Evolutionary conservation across 2,113 vertebrate species (phyloP), one percentile per base, ranked within the genome.

Genomic region (Gymnocephalus cernua): DNA sequence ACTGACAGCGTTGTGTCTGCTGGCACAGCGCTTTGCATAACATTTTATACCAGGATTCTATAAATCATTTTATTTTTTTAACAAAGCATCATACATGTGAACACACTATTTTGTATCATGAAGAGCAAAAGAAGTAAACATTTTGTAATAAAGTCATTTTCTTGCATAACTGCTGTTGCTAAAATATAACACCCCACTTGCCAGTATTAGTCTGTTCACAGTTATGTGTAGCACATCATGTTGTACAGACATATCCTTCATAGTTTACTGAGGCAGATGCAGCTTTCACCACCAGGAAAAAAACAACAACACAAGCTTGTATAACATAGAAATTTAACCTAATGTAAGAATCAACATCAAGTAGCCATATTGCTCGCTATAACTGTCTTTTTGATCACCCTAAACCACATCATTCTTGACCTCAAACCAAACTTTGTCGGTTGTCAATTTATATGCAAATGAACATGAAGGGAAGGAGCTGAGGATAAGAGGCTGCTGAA

Each of bases 61-160:
- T 47, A 71, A 84, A 87, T 71, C 15, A 23, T 87, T 91, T 92
- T 88, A 89, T 91, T 92, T 91, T 92, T 67, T 84, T 79, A 87
- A 92, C 77, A 92, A 90, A 78, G 41, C 64, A 83, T 85, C 50
- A 73, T 53, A 87, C 72, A 88, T 72, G 11, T 62, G 19, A 84
- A 86, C 63, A 82, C 27, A 64, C 63, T 63, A 53, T 90, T 93
- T 88, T 91, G 75, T 89, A 89, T 69, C 18, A 59, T 73, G 65
- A 74, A 77, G 32, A 87, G 54, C 15, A 83, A 82, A 77, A 74
- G 4, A 79, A 85, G 65, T 73, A 85, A 86, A 87, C 65, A 66
- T 85, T 86, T 88, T 91, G 5, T 66, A 80, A 88, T 44, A 74
- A 78, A 91, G 32, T 79, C 8, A 71, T 66, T 56, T 56, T 57